phyloP scores from a whole-genome alignment of 2,888 invertebrate genomes.

The Eristalis tenax region DNA sequence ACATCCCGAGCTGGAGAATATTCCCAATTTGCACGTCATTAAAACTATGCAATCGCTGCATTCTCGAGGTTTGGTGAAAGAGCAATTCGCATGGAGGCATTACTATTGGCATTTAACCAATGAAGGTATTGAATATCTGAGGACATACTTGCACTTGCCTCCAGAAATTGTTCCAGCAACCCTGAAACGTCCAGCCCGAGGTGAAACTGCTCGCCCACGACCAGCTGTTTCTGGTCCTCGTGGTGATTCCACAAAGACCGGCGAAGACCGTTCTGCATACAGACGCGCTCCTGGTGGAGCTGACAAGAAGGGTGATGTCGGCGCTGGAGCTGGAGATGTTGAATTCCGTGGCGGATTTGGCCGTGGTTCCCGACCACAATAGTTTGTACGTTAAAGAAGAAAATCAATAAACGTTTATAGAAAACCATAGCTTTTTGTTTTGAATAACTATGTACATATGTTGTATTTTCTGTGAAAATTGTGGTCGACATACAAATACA shows the following conservation, averaged over 20 bases:
- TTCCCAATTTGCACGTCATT: conserved; percentile 99
- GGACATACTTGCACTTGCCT: conserved; percentile 97
- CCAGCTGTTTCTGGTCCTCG: conserved; percentile 86
- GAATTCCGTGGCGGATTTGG: conserved; percentile 95
- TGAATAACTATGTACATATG: no score
- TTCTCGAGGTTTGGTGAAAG: conserved; percentile 98
- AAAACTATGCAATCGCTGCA: conserved; percentile 98
- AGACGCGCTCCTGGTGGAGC: conserved; percentile 89
- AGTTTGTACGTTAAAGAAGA: conserved; percentile 73
- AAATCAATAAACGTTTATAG: conserved; percentile 69
- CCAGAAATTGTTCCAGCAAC: conserved; percentile 99
- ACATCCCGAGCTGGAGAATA: conserved; percentile 96
- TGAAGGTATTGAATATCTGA: conserved; percentile 97
- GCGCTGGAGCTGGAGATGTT: conserved; percentile 95
- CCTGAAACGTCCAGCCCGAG: conserved; percentile 93
- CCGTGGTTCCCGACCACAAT: conserved; percentile 85
- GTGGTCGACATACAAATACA: background rate
- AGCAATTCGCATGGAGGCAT: conserved; percentile 99
- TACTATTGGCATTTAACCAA: conserved; percentile 99
- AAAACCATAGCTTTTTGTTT: background rate
- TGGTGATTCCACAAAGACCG: conserved; percentile 88
- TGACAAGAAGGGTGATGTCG: conserved; percentile 98
- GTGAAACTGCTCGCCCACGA: conserved; percentile 92
- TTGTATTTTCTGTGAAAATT: background rate
- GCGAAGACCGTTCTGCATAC: conserved; percentile 92